Evolutionary conservation across 2,888 invertebrate species (phyloP).

Genomic region (Orthonychiurus folsomi): DNA sequence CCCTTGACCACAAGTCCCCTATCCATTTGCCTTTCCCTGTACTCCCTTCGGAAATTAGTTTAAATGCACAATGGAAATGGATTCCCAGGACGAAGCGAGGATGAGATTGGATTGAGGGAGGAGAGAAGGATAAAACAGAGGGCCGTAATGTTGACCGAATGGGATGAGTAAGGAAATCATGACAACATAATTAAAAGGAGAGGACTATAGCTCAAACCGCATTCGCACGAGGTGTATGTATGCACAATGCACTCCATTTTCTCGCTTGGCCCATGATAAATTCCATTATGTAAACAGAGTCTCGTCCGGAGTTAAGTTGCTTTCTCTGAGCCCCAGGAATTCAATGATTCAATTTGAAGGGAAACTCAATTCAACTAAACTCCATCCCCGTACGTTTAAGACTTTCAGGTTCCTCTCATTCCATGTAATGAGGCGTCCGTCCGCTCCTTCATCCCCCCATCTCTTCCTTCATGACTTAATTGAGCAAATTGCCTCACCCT

Average conservation of each 20-base stretch:
- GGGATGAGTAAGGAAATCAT: background rate
- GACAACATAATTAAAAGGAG: conserved; percentile 10
- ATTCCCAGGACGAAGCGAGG: too few relatives aligned
- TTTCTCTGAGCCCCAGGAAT: background rate
- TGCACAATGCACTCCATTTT: background rate
- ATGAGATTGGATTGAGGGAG: too few relatives aligned
- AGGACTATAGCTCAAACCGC: too few relatives aligned
- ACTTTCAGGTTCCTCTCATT: background rate
- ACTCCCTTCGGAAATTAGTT: too few relatives aligned
- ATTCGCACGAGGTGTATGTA: background rate
- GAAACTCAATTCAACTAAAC: background rate
- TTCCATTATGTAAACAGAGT: background rate
- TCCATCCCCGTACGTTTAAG: too few relatives aligned
- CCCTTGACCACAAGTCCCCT: too few relatives aligned
- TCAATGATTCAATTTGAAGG: background rate
- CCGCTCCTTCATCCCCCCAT: background rate
- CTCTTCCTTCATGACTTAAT: background rate
- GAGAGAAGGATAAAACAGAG: conserved; percentile 3
- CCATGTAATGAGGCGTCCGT: background rate
- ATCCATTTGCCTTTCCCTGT: too few relatives aligned
- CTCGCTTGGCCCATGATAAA: too few relatives aligned
- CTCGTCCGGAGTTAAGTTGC: background rate
- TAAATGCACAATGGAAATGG: background rate
- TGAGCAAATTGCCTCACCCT: background rate
- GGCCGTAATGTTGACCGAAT: background rate